Percentiles rank a stretch among this genome's conserved stretches.
phyloP scores from a whole-genome alignment of 2,797 vertebrate genomes.

The Salarias fasciatus region DNA sequence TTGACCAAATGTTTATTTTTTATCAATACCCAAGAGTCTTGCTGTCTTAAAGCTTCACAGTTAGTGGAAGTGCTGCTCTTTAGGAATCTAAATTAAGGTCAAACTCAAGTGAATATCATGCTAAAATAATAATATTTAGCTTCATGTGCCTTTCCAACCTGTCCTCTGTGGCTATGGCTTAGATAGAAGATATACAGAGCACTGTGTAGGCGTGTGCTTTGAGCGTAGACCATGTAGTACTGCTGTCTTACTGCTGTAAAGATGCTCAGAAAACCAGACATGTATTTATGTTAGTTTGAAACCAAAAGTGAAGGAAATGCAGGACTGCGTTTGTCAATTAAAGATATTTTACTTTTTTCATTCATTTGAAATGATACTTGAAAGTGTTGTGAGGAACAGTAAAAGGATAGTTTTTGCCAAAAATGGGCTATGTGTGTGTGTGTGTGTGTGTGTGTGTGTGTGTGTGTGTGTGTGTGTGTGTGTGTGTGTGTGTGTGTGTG shows the following conservation, averaged over 20 bases:
- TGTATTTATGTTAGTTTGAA: constrained; percentile 22
- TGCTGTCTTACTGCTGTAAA: constrained; percentile 54
- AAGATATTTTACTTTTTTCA: constrained; percentile 3
- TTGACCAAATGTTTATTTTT: constrained; percentile 53
- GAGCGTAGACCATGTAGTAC: constrained; percentile 53
- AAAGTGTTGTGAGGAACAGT: constrained; percentile 58
- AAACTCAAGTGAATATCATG: constrained; percentile 31
- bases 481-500: constrained; percentile 17
- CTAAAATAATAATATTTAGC: constrained; percentile 40
- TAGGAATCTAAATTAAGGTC: constrained; percentile 45
- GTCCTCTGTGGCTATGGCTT: constrained; percentile 48
- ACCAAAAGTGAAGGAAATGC: constrained; percentile 28
- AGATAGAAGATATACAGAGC: constrained; percentile 36
- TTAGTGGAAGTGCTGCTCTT: constrained; percentile 48
- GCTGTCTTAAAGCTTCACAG: constrained; percentile 47
- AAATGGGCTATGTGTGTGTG: not conserved
- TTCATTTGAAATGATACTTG: constrained; percentile 63
- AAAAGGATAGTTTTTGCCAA: constrained; percentile 41
- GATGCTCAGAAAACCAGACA: constrained; percentile 24
- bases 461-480: not conserved
- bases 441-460: no score
- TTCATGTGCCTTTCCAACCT: constrained; percentile 71
- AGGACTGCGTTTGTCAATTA: constrained; percentile 32
- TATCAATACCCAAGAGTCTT: constrained; percentile 34
- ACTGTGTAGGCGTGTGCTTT: constrained; percentile 38